phyloP scores from a whole-genome alignment of 2,113 vertebrate genomes.

The Ancistrus triradiatus region DNA sequence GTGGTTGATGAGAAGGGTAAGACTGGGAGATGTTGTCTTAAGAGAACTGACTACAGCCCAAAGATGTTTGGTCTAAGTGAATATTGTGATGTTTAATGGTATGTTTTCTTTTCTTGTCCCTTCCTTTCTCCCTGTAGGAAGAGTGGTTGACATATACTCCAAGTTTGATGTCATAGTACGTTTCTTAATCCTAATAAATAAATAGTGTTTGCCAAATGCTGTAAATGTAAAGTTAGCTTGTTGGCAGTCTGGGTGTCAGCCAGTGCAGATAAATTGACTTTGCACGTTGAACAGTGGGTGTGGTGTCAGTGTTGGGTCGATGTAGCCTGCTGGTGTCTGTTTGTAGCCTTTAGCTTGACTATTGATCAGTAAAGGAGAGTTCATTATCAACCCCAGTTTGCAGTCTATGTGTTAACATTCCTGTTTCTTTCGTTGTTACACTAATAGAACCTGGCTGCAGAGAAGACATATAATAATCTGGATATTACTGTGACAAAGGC shows the following conservation, averaged over 20 bases:
- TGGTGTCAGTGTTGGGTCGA: neutral
- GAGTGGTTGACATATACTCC: conserved; percentile 95
- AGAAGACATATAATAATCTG: conserved; percentile 97
- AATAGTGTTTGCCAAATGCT: neutral
- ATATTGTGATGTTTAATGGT: neutral
- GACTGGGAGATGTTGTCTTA: neutral
- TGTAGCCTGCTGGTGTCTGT: neutral
- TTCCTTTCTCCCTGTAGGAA: conserved; percentile 66
- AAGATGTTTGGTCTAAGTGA: neutral
- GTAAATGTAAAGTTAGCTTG: neutral
- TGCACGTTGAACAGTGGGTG: neutral
- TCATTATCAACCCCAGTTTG: neutral
- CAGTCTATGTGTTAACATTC: neutral
- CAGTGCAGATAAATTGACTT: neutral
- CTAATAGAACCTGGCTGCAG: conserved; percentile 88
- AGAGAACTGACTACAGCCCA: neutral
- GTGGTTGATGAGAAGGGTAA: conserved; percentile 91
- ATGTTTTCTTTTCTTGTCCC: neutral
- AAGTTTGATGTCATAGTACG: conserved; percentile 98
- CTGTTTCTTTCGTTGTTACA: neutral
- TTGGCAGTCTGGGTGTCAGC: neutral
- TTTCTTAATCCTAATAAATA: too few species aligned
- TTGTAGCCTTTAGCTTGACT: conserved; percentile 9
- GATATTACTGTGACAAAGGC: conserved; percentile 95
- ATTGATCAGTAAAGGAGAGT: conserved; percentile 5